Conservation (phyloP, 2,113 vertebrate species). For the Lichenostomus cassidix region DNA sequence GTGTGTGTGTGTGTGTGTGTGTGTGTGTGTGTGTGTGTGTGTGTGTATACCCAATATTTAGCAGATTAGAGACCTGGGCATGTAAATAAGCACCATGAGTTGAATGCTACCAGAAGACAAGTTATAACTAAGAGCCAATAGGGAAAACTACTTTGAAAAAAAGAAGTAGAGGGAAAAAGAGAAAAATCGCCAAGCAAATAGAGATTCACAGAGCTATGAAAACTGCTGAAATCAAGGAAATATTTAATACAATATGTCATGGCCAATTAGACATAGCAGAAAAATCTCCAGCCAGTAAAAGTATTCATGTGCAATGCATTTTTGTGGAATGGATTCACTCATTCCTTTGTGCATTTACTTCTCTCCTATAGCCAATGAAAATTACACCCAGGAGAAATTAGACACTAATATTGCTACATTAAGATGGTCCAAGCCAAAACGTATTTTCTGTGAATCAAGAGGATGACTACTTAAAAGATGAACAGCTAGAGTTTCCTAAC, state of each 20-base stretch:
- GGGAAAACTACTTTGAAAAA: background rate
- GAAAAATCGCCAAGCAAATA: background rate
- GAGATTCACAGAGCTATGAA: background rate
- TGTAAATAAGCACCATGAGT: background rate
- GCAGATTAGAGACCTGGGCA: background rate
- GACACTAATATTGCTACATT: background rate
- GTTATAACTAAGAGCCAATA: background rate
- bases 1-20: background rate
- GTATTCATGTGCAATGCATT: background rate
- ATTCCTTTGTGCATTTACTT: background rate
- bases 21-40: background rate
- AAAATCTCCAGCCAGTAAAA: background rate
- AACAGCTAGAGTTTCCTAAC: background rate
- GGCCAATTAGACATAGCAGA: background rate
- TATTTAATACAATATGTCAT: background rate
- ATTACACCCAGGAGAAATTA: background rate
- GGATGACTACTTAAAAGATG: background rate
- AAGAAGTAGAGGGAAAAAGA: background rate
- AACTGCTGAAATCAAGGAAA: slow-evolving; percentile 16
- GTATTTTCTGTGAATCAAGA: background rate
- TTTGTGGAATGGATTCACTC: background rate
- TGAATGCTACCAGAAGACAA: background rate
- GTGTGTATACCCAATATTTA: background rate
- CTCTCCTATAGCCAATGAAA: background rate
- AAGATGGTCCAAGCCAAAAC: background rate